A percentile compares a stretch with the other conserved stretches of the same genome.
These are phyloP conservation scores for Parotia lawesii DNA, from an alignment of 2,113 vertebrate genomes.

Conservation along the genomic window DNA sequence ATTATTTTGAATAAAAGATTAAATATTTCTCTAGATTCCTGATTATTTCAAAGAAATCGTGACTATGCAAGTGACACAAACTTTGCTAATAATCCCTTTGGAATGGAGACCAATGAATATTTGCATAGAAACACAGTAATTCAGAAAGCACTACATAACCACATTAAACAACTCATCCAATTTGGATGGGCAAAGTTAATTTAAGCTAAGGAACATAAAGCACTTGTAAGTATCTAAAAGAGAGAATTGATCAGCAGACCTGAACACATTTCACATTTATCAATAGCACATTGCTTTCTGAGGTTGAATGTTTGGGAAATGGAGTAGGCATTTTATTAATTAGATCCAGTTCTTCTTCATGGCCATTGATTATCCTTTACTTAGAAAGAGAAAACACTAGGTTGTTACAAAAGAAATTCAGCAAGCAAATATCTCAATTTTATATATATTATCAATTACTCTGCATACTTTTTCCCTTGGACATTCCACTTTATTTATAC, in stretches of 20 bases:
- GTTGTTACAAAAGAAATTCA: not conserved
- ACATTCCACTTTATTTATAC: not conserved
- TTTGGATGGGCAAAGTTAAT: constrained; percentile 45
- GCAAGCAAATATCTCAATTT: not conserved
- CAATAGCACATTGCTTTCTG: constrained; percentile 17
- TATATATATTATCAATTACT: constrained; percentile 1
- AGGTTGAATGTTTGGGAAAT: constrained; percentile 10
- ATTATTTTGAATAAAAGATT: not conserved
- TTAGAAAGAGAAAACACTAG: not conserved
- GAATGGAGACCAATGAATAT: not conserved
- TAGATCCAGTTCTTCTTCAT: constrained; percentile 16
- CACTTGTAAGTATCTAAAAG: constrained; percentile 25
- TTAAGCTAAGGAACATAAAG: constrained; percentile 52
- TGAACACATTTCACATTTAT: constrained; percentile 45
- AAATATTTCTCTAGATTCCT: not conserved
- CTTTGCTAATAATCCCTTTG: not conserved
- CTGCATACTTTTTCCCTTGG: not conserved
- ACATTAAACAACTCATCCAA: constrained; percentile 39
- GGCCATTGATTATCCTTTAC: constrained; percentile 17
- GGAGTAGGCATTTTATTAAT: constrained; percentile 25
- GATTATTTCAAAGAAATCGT: not conserved
- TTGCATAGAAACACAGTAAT: not conserved
- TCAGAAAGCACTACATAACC: constrained; percentile 17
- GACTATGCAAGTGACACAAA: not conserved
- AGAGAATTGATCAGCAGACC: constrained; percentile 27